These are phyloP conservation scores for Palythoa grandiflora DNA, from an alignment of 92 coral and sea anemone species.

Conservation along the genomic window DNA sequence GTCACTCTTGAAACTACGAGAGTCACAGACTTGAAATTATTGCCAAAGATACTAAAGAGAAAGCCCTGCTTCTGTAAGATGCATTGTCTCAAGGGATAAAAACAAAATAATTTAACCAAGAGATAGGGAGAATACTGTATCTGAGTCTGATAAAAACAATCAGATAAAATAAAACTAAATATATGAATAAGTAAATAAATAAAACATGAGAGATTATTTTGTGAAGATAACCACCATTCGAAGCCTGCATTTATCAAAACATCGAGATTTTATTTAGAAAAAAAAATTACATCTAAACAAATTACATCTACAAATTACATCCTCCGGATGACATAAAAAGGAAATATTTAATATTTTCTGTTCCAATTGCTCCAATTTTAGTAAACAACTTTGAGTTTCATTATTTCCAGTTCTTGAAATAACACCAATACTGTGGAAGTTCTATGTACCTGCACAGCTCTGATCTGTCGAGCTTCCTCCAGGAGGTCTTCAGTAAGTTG, in stretches of 20 bases:
- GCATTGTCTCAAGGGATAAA: neutral
- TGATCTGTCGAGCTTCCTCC: constrained; percentile 42
- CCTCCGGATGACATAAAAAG: neutral
- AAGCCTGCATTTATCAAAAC: constrained; percentile 14
- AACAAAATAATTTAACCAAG: neutral
- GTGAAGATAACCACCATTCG: constrained; percentile 9
- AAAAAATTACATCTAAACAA: constrained; percentile 9
- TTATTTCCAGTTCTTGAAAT: constrained; percentile 3
- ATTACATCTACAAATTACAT: neutral
- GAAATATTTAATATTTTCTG: neutral
- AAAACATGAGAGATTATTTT: neutral
- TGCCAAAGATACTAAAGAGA: too few species aligned
- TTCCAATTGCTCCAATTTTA: neutral
- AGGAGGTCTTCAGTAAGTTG: constrained; percentile 54
- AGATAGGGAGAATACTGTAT: neutral
- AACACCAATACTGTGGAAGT: neutral
- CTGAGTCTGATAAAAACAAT: too few species aligned
- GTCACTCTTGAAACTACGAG: too few species aligned
- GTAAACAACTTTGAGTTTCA: neutral
- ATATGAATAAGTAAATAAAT: too few species aligned
- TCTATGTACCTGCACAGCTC: neutral
- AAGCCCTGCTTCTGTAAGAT: too few species aligned
- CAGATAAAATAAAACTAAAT: too few species aligned
- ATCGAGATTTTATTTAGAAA: neutral
- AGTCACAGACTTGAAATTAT: too few species aligned